Evolutionary conservation across 2,888 invertebrate species (phyloP).

Genomic region (Clistopyga incitator): DNA sequence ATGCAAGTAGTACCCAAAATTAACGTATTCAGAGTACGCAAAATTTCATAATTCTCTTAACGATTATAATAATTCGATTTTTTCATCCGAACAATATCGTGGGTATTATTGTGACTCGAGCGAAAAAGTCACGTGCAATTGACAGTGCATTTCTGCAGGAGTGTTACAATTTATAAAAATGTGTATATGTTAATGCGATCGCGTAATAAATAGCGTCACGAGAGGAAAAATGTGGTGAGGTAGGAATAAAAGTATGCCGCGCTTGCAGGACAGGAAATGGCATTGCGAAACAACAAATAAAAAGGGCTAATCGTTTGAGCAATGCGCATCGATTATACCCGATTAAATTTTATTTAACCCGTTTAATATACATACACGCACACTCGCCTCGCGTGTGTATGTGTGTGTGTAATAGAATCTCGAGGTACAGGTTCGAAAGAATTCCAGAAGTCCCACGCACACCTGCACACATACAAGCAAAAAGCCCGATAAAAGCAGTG

Average conservation of each 20-base stretch:
- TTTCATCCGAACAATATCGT: too few relatives aligned
- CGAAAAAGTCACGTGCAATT: too few relatives aligned
- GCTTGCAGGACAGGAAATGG: background rate
- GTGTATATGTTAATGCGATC: background rate
- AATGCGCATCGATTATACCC: slow-evolving; percentile 23
- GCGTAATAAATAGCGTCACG: background rate
- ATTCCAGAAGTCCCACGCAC: slow-evolving; percentile 36
- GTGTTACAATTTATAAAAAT: background rate
- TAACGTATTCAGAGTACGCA: too few relatives aligned
- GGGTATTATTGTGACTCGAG: too few relatives aligned
- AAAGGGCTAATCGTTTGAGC: slow-evolving; percentile 7
- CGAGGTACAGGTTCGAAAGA: slow-evolving; percentile 34
- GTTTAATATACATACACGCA: background rate
- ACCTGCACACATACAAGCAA: slow-evolving; percentile 15
- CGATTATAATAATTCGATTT: too few relatives aligned
- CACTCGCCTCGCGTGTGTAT: too few relatives aligned
- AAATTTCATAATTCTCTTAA: too few relatives aligned
- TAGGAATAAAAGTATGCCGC: background rate
- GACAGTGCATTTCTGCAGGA: background rate
- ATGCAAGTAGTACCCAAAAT: too few relatives aligned
- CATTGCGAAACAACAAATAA: background rate
- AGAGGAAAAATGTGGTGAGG: background rate
- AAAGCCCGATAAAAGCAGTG: slow-evolving; percentile 51
- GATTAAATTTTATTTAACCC: slow-evolving; percentile 3
- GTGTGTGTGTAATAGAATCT: slow-evolving; percentile 23